Evolutionary conservation across 2,113 vertebrate species (phyloP), one percentile per base, ranked within the genome.

Genomic region (Jacana jacana): DNA sequence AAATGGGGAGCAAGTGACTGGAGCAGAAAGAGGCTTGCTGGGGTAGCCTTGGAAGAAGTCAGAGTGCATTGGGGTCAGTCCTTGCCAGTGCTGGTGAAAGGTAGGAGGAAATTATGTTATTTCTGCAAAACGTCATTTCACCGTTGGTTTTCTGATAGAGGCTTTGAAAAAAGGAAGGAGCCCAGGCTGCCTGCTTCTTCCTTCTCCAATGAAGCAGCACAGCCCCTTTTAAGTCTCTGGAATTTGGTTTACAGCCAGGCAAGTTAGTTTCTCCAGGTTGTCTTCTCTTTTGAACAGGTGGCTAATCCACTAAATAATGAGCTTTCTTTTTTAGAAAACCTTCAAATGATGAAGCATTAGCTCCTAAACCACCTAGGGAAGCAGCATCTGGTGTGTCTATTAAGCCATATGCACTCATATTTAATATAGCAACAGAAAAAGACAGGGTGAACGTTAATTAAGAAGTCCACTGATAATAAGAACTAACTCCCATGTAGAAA

Each of bases 281-380:
- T 70, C 54, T 79, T 30, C 31, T 24, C 22, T 93, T 91, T 39
- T 75, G 87, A 87, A 64, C 73, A 81, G 35, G 44, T 89, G 68
- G 72, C 46, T 95, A 83, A 92, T 83, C 57, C 61, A 68, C 51
- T 81, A 87, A 89, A 91, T 87, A 91, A 89, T 4, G 17, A 91
- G 10, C 25, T 18, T 86, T 39, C 11, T 85, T 37, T 78, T 75
- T 63, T 33, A 37, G 35, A 87, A 77, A 63, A 83, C 9, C 46
- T 83, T 91, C 71, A 95, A 80, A 93, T 91, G 68, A 93, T 97
- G 85, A 91, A 91, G 51, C 48, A 93, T 95, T 93, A 95, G 71
- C 82, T 94, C 93, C 93, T 88, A 77, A 97, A 91, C 39, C 88
- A 91, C 71, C 89, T 88, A 70, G 92, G 93, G 93, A 94, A 89